A percentile compares a stretch with the other conserved stretches of the same genome.
Conservation (phyloP, 2,797 vertebrate species). For the Hemibagrus guttatus region DNA sequence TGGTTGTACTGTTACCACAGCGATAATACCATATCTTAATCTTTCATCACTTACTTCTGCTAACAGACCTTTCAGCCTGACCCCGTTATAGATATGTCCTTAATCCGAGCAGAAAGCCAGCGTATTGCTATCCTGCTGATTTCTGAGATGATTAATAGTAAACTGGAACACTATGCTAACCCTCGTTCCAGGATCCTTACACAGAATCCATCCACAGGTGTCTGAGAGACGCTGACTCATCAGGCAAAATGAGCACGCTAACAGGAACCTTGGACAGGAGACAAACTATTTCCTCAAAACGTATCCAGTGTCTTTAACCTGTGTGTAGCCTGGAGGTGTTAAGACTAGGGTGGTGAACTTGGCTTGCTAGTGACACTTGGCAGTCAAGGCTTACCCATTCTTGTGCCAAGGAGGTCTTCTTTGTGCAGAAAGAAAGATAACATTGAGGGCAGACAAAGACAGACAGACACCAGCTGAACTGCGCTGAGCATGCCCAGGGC, state of each 20-base stretch:
- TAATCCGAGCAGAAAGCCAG: not conserved
- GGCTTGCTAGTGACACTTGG: not conserved
- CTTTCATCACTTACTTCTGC: not conserved
- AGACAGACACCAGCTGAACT: conserved; percentile 37
- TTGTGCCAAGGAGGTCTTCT: conserved; percentile 59
- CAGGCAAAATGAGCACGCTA: conserved; percentile 33
- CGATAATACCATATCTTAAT: conserved; percentile 24
- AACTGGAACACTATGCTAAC: not conserved
- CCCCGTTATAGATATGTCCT: not conserved
- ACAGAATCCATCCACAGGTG: conserved; percentile 61
- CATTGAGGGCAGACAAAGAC: conserved; percentile 22
- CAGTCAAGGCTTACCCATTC: not conserved
- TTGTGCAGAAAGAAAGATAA: conserved; percentile 50
- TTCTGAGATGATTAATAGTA: not conserved
- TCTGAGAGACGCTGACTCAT: conserved; percentile 41
- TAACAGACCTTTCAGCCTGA: not conserved
- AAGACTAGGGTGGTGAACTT: conserved; percentile 7
- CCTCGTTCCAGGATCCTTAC: conserved; percentile 47
- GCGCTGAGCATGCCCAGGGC: conserved; percentile 21
- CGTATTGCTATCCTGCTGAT: not conserved
- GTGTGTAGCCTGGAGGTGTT: conserved; percentile 50
- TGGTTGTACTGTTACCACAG: conserved; percentile 5
- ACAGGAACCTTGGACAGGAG: conserved; percentile 24
- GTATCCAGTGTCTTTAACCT: conserved; percentile 51
- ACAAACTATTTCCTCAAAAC: conserved; percentile 35